phyloP scores from a whole-genome alignment of 2,113 vertebrate genomes.

The Cranoglanis bouderius region DNA sequence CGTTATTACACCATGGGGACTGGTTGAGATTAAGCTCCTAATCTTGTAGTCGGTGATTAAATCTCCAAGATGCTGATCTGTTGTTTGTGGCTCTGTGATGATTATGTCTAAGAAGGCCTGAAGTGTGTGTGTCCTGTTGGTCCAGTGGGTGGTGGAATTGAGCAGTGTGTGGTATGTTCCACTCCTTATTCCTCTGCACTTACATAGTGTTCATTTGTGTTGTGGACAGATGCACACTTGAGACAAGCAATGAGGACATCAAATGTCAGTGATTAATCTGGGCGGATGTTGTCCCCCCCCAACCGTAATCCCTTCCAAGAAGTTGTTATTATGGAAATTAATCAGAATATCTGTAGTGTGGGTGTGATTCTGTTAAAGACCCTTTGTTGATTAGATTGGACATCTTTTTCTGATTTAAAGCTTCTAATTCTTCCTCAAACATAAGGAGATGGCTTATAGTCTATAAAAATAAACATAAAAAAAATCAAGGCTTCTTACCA shows the following conservation, averaged over 20 bases:
- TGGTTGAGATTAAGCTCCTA: conserved; percentile 64
- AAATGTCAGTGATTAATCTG: conserved; percentile 52
- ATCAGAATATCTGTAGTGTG: conserved; percentile 44
- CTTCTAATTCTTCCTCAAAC: conserved; percentile 54
- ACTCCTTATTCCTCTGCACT: conserved; percentile 57
- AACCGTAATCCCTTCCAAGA: conserved; percentile 75
- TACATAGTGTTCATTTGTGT: conserved; percentile 76
- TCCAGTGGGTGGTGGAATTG: conserved; percentile 55
- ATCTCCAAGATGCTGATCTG: conserved; percentile 55
- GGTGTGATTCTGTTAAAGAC: conserved; percentile 65
- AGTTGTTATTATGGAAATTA: conserved; percentile 62
- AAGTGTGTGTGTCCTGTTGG: conserved; percentile 52
- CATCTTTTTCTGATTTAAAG: conserved; percentile 61
- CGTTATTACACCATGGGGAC: conserved; percentile 65
- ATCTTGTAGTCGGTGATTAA: conserved; percentile 68
- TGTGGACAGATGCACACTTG: conserved; percentile 72
- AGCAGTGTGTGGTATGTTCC: conserved; percentile 71
- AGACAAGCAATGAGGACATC: conserved; percentile 57
- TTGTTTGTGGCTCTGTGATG: conserved; percentile 47
- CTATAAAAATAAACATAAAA: conserved; percentile 36
- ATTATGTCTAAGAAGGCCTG: conserved; percentile 62
- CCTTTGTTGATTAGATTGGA: conserved; percentile 65
- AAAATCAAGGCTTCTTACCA: neutral
- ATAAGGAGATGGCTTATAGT: conserved; percentile 30
- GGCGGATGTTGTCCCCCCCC: neutral